Evolutionary conservation across 1,140 invertebrate species (phyloP), one percentile per base, ranked within the genome.

Genomic region (Diachasmimorpha longicaudata): DNA sequence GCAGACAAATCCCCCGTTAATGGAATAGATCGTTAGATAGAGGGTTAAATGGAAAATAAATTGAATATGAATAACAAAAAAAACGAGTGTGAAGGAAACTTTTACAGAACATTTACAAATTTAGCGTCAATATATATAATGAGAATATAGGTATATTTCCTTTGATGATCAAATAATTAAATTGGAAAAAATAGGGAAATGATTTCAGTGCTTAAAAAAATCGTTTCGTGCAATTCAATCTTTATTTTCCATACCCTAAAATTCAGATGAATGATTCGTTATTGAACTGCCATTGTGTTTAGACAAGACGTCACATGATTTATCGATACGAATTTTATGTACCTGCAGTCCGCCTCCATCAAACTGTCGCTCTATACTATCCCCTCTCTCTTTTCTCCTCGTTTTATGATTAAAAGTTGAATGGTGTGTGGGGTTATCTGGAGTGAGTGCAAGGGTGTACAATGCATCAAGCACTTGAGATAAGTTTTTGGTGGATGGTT

Each of bases 301-400:
- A 79, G 81, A 84, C 83, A 83, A 69, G 74, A 72, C 70, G 70
- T 55, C 46, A 79, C 79, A 78, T 81, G 83, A 84, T 84, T 84
- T 84, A 84, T 84, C 79, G 83, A 79, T 80, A 72, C 66, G 73
- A 67, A 77, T 69, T 74, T 69, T 75, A 69, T 80, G 80, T 55
- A 55, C 48, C 78, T 81, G 79, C 78, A 78, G 78, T 76, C 77
- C 52, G 69, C 21, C 58, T 66, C 58, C 14, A 66, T 66, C 58
- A 31, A 66, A 31, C 23, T 66, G 48, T 55, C 48, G 48, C 14
- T 55, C 48, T 1, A 48, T 37, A 19, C 37, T 46, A 21, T 31
- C 23, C 36, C 23, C 21, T 19, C 14, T 31, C 21, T 10, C 42
- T 48, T 16, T 9, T 71, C 42, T 25, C 23, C 39, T 21, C 72